Conservation (phyloP, 2,888 invertebrate genomes). For the Himalopsyche kuldschensis region DNA sequence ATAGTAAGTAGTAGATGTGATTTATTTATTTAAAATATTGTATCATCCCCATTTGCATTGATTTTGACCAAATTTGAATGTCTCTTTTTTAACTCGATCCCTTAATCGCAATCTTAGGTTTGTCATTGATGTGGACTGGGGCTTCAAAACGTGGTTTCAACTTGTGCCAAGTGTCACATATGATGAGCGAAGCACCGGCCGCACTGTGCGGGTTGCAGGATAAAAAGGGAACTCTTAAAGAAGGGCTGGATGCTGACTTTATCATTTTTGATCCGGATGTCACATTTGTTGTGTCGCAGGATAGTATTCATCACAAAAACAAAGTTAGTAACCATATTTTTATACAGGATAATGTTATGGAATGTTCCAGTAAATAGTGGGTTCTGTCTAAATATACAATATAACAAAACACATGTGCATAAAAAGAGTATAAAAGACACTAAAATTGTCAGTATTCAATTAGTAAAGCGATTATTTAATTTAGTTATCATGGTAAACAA, state of each 20-base stretch:
- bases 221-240: slow-evolving; percentile 63
- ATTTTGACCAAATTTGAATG: no score
- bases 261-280: slow-evolving; percentile 71
- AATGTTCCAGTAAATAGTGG: neutral
- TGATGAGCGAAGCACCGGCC: slow-evolving; percentile 65
- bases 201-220: slow-evolving; percentile 63
- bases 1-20: no score
- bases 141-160: slow-evolving; percentile 58
- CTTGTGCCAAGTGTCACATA: slow-evolving; percentile 60
- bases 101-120: slow-evolving; percentile 48
- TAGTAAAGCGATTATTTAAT: neutral
- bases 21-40: no score
- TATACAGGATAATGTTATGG: neutral
- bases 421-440: neutral
- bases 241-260: slow-evolving; percentile 71
- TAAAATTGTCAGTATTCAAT: neutral
- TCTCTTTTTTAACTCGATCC: no score
- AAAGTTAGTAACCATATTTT: slow-evolving; percentile 56
- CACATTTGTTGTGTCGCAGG: slow-evolving; percentile 58
- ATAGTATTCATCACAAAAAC: slow-evolving; percentile 68
- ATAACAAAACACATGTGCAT: neutral
- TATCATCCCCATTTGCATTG: no score
- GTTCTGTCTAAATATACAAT: neutral
- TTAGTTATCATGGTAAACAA: neutral
- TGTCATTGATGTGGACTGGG: slow-evolving; percentile 71